Evolutionary conservation across 2,888 invertebrate genomes (phyloP), one percentile per base, ranked within the genome.

Genomic region (Artemia sinica): DNA sequence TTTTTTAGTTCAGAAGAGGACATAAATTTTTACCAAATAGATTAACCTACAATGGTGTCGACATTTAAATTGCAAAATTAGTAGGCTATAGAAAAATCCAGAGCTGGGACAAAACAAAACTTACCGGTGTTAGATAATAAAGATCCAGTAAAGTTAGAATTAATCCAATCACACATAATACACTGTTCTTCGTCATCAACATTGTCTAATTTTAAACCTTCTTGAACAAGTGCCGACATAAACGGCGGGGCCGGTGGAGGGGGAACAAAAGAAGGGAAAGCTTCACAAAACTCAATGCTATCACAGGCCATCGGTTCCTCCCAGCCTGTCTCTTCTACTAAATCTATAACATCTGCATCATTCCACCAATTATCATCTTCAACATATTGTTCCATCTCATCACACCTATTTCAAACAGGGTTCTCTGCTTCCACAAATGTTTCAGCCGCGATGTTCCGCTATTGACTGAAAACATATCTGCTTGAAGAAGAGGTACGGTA

Each of bases 341-440:
- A 14, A 58, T 58, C 58, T 14, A 58, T 18, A 14, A 58, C 18
- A 14, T 58, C 58, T 14, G 18, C 58, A 58, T 18, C 58, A 58
- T 58, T 58, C 58, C 58, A 58, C 58, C 58, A 58, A 18, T 18
- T 58, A 18, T 58, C 58, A 18, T 58, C 58, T 58, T 58, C 58
- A 18, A 58, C 58, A 58, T 14, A 58, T 18, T 58, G 58, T 58
- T 58, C 58, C 58, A 58, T 58, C 18, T 58, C 58, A 58, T 58
- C 18, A 58, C 58, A 58, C 18, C 18, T 58, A 18, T 9, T 9
- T 18, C 18, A n/a, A 10, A 18, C n/a, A 9, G 8, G 58, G 8
- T 8, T 58, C 58, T 18, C 58, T 58, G 10, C 18, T 18, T 14
- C 58, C 28, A 28, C 28, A 28, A 58, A n/a, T 58, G 58, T 18